These are phyloP conservation scores for Chirona hameri DNA, from an alignment of 2,888 invertebrate genomes.

Conservation along the genomic window DNA sequence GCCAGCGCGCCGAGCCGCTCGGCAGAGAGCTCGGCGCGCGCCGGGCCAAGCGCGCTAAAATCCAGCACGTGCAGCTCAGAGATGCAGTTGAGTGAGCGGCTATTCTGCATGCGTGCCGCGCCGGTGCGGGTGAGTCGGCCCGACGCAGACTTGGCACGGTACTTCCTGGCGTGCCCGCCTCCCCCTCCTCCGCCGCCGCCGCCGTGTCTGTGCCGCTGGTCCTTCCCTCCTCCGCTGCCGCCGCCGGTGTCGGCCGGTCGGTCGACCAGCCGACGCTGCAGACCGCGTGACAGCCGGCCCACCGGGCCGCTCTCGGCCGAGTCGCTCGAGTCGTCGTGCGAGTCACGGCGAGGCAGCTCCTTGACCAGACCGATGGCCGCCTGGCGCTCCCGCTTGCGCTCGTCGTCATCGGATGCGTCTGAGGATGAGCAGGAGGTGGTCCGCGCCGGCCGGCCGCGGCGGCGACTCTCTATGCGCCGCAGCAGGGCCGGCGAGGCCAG, in stretches of 20 bases:
- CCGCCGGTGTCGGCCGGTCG: constrained; percentile 8
- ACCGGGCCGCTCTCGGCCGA: constrained; percentile 47
- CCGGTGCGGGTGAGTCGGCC: constrained; percentile 35
- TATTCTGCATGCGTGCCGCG: constrained; percentile 38
- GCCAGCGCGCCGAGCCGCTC: neutral
- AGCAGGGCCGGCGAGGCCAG: constrained; percentile 47
- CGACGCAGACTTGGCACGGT: constrained; percentile 11
- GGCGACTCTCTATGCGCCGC: constrained; percentile 48
- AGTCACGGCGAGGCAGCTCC: constrained; percentile 60
- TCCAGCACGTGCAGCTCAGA: constrained; percentile 26
- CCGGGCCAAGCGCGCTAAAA: neutral
- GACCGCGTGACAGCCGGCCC: constrained; percentile 12
- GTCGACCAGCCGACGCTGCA: neutral
- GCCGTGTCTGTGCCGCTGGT: neutral
- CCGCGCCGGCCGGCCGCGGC: constrained; percentile 66
- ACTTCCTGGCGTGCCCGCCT: neutral
- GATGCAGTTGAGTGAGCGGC: constrained; percentile 40
- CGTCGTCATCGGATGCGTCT: constrained; percentile 78
- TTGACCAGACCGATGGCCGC: constrained; percentile 34
- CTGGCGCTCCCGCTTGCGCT: constrained; percentile 68
- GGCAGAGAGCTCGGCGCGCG: neutral
- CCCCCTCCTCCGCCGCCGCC: neutral
- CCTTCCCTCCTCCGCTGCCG: neutral
- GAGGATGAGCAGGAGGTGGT: constrained; percentile 92
- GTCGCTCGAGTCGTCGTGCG: constrained; percentile 80